These are phyloP conservation scores for Thunnus maccoyii DNA, from an alignment of 2,113 vertebrate genomes.

Conservation along the genomic window DNA sequence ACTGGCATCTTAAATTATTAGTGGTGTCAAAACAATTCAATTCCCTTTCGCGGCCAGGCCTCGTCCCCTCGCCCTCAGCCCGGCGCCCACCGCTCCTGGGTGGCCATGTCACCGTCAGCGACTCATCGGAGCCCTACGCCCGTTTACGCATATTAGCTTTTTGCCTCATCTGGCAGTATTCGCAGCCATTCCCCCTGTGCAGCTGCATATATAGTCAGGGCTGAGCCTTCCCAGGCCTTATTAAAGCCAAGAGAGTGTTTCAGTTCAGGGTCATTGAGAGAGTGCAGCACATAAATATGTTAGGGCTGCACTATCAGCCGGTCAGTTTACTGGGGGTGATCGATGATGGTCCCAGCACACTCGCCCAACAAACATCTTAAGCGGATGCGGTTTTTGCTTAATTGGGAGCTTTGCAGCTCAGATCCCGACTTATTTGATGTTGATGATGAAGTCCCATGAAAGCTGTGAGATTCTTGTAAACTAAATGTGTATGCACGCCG, in stretches of 20 bases:
- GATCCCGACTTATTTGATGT: constrained; percentile 77
- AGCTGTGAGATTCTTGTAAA: constrained; percentile 79
- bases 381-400: constrained; percentile 85
- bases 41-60: constrained; percentile 78
- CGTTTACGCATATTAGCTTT: constrained; percentile 85
- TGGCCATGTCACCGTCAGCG: constrained; percentile 78
- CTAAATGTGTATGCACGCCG: constrained; percentile 71
- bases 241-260: constrained; percentile 76
- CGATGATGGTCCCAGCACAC: constrained; percentile 83
- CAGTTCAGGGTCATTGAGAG: constrained; percentile 80
- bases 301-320: constrained; percentile 80
- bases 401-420: constrained; percentile 88
- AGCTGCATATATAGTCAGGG: constrained; percentile 51
- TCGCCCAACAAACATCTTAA: constrained; percentile 87
- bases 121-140: constrained; percentile 75
- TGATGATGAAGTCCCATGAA: constrained; percentile 82
- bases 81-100: constrained; percentile 57
- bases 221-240: constrained; percentile 72
- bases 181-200: constrained; percentile 44
- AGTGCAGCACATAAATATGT: constrained; percentile 85
- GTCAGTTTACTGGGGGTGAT: constrained; percentile 83
- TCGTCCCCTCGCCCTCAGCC: constrained; percentile 65
- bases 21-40: constrained; percentile 86
- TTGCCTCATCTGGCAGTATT: constrained; percentile 83
- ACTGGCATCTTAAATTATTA: constrained; percentile 82